phyloP scores from a whole-genome alignment of 2,888 invertebrate species.

The Lasioglossum zephyrum region DNA sequence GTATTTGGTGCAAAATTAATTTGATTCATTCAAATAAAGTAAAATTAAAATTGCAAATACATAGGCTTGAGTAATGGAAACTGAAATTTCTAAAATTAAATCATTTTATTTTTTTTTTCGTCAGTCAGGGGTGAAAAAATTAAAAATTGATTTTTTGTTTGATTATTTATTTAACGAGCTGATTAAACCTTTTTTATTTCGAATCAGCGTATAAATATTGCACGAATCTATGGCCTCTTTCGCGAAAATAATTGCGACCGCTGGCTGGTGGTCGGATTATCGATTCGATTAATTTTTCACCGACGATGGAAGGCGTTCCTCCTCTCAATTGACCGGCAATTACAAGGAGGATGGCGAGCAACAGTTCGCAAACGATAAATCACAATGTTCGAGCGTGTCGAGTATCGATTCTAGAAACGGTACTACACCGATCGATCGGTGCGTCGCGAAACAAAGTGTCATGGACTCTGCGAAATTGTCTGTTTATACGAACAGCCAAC shows the following conservation, averaged over 20 bases:
- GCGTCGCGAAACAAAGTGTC: conserved; percentile 48
- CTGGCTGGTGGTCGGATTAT: not conserved
- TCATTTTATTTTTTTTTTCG: too few relatives aligned
- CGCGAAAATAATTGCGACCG: not conserved
- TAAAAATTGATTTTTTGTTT: too few relatives aligned
- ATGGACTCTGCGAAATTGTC: conserved; percentile 39
- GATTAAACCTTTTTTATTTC: not conserved
- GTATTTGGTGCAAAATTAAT: too few relatives aligned
- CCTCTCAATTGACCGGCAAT: not conserved
- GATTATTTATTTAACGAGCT: not conserved
- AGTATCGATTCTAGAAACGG: conserved; percentile 55
- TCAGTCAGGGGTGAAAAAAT: too few relatives aligned
- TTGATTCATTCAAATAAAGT: too few relatives aligned
- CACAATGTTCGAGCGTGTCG: conserved; percentile 45
- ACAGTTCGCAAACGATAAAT: conserved; percentile 55
- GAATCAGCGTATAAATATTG: not conserved
- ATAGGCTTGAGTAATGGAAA: too few relatives aligned
- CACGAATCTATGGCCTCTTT: not conserved
- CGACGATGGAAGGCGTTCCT: not conserved
- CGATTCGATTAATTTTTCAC: not conserved
- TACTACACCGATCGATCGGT: conserved; percentile 56
- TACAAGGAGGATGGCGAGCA: conserved; percentile 26
- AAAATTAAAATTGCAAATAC: too few relatives aligned
- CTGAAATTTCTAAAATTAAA: too few relatives aligned
- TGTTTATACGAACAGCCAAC: not conserved